These are phyloP conservation scores for Nephrotoma appendiculata DNA, from an alignment of 2,888 invertebrate species.

Conservation along the genomic window DNA sequence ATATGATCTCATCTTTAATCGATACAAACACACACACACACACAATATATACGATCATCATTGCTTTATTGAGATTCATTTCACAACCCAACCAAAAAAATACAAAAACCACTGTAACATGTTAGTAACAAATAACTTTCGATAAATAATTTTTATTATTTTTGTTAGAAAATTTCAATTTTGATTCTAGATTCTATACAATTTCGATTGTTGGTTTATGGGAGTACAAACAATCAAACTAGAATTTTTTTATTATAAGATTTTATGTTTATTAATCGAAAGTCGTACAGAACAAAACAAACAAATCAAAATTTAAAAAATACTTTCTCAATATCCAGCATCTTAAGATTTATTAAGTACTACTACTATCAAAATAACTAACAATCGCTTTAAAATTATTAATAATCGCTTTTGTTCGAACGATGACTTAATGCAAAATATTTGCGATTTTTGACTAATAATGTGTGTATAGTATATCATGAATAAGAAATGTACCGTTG, in stretches of 20 bases:
- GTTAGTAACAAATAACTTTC: neutral
- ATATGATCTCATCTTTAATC: neutral
- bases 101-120: neutral
- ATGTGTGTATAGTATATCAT: neutral
- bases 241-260: neutral
- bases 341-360: neutral
- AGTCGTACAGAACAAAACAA: neutral
- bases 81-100: neutral
- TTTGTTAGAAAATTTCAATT: neutral
- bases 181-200: neutral
- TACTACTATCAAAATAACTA: neutral
- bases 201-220: neutral
- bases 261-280: neutral
- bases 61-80: neutral
- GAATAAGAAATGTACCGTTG: neutral
- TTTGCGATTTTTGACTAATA: neutral
- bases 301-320: neutral
- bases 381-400: neutral
- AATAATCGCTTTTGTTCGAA: neutral
- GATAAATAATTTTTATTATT: neutral
- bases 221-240: neutral
- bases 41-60: neutral
- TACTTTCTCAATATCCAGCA: neutral
- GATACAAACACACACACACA: neutral
- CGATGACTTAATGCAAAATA: neutral